These are phyloP conservation scores for Mus spicilegus DNA, from an alignment of 2,113 vertebrate genomes.

Conservation along the genomic window DNA sequence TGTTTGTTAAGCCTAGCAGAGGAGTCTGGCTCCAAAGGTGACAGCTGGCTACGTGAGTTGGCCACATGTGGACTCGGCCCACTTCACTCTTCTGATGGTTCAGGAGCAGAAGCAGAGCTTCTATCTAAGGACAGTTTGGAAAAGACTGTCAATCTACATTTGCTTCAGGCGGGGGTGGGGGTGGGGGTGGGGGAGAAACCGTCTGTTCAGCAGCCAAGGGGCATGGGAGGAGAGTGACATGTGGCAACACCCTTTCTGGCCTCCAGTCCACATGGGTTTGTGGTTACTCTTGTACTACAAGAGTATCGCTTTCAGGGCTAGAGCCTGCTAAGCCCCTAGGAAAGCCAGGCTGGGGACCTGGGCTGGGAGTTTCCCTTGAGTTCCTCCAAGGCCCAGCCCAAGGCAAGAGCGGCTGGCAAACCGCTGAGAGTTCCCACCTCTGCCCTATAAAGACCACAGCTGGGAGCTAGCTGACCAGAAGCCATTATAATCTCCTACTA, in stretches of 20 bases:
- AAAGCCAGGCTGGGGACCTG: slow-evolving; percentile 67
- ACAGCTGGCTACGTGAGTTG: background rate
- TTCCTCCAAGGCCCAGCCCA: slow-evolving; percentile 68
- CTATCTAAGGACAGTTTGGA: slow-evolving; percentile 47
- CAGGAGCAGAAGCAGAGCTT: slow-evolving; percentile 30
- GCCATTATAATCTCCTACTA: slow-evolving; percentile 59
- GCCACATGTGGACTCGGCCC: background rate
- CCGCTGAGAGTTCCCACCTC: background rate
- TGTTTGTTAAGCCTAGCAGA: background rate
- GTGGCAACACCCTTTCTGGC: background rate
- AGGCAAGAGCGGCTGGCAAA: slow-evolving; percentile 52
- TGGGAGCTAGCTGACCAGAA: slow-evolving; percentile 68
- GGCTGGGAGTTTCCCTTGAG: slow-evolving; percentile 75
- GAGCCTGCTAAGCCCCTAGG: slow-evolving; percentile 50
- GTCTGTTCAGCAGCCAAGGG: slow-evolving; percentile 9
- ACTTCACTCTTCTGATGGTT: slow-evolving; percentile 5
- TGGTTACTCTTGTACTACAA: slow-evolving; percentile 69
- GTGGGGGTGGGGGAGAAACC: too few species aligned
- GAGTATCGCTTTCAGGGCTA: slow-evolving; percentile 55
- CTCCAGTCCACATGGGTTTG: slow-evolving; percentile 49
- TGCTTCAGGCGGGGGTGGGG: background rate
- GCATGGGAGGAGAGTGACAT: background rate
- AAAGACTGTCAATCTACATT: slow-evolving; percentile 52
- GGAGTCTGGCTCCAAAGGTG: background rate
- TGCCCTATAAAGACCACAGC: slow-evolving; percentile 57